Evolutionary conservation across 1,140 invertebrate genomes (phyloP), one percentile per base, ranked within the genome.

Genomic region (Pissodes strobi): DNA sequence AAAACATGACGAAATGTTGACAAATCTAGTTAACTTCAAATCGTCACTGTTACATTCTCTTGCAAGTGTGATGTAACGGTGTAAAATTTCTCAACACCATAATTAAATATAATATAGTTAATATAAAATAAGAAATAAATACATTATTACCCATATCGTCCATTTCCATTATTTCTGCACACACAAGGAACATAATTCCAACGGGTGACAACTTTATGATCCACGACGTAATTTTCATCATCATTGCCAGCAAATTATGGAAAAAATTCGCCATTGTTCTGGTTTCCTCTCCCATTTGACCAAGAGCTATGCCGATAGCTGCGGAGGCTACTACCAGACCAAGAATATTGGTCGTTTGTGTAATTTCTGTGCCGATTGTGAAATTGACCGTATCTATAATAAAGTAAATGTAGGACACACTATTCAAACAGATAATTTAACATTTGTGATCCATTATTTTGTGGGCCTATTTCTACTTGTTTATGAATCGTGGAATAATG

Each of bases 151-250:
- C 81, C 58, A 94, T 83, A 70, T 91, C 87, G 30, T 90, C 82
- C 83, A 94, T 92, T 69, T 88, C 89, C 6, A 92, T 76, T 21
- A 95, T 87, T 74, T 93, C 92, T 3, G 87, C 84, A 12, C 88
- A 83, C 23, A 95, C 88, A 60, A 95, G 79, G 74, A 92, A 95
- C 1, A 90, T 79, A 8, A 95, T 90, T 66, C 92, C 92, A 12
- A 93, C 72, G 0, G 93, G 93, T 5, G 92, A 93, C 57, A 93
- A 80, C 85, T 85, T 87, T 64, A 90, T 88, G 8, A 90, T 85
- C 84, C 86, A 87, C 19, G 84, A 85, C 4, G 88, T 90, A 21
- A 90, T 88, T 27, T 84, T 82, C 88, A 90, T 90, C 81, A 88
- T 87, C 4, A 87, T 83, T 22, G 86, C 81, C 18, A 85, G 85